These are phyloP conservation scores for Fistularia tabacaria DNA, from an alignment of 2,797 vertebrate genomes.

Conservation along the genomic window DNA sequence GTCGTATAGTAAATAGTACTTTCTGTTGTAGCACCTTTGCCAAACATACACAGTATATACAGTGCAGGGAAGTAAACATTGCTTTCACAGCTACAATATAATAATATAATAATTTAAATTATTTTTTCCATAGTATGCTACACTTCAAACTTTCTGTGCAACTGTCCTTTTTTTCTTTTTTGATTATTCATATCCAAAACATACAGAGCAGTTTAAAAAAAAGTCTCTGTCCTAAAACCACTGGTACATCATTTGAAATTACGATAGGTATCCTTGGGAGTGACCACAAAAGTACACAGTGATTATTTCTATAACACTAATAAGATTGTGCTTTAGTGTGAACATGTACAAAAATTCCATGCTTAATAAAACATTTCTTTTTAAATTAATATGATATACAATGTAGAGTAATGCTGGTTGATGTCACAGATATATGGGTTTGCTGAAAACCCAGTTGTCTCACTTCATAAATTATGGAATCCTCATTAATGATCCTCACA, in stretches of 20 bases:
- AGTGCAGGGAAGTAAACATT: constrained; percentile 45
- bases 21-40: constrained; percentile 62
- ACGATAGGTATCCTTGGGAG: constrained; percentile 45
- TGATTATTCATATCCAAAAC: constrained; percentile 46
- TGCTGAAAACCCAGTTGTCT: neutral
- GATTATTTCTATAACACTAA: constrained; percentile 60
- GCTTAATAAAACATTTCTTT: constrained; percentile 58
- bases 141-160: constrained; percentile 32
- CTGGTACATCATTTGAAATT: constrained; percentile 50
- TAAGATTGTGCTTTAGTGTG: constrained; percentile 73
- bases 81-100: constrained; percentile 37
- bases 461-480: neutral
- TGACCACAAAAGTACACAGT: constrained; percentile 64
- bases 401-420: constrained; percentile 59
- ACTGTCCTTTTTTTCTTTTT: constrained; percentile 16
- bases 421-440: constrained; percentile 35
- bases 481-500: neutral
- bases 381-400: constrained; percentile 49
- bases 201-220: constrained; percentile 35
- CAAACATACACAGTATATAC: constrained; percentile 48
- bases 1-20: constrained; percentile 46
- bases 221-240: constrained; percentile 18
- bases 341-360: constrained; percentile 65
- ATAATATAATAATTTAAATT: neutral
- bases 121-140: constrained; percentile 35